Conservation (phyloP, 2,888 invertebrate genomes). For the Rotaria macrura region DNA sequence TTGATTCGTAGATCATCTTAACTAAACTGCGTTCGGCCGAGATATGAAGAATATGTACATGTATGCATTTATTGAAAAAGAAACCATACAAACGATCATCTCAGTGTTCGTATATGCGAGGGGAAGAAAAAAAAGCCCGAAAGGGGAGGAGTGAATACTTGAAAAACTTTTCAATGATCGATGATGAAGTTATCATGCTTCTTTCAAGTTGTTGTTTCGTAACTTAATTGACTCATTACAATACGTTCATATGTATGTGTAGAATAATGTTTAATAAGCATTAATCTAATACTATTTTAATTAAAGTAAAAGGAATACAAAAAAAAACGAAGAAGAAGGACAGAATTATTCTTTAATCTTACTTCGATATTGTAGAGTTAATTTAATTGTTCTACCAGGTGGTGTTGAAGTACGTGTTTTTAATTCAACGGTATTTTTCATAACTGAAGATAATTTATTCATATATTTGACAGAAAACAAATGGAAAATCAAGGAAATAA, state of each 20-base stretch:
- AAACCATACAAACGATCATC: not conserved
- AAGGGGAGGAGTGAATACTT: not conserved
- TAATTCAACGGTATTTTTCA: not conserved
- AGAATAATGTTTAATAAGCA: not conserved
- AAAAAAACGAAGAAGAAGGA: not conserved
- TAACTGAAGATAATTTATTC: not conserved
- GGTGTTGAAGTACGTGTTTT: not conserved
- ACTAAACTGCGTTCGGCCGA: not conserved
- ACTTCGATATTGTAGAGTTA: not conserved
- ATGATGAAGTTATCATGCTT: not conserved
- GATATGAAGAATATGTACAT: not conserved
- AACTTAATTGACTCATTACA: not conserved
- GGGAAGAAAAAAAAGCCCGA: not conserved
- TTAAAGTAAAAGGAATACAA: no score
- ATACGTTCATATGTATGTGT: not conserved
- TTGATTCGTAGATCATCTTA: not conserved
- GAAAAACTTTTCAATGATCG: not conserved
- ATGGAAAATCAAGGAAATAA: no score
- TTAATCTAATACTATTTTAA: no score
- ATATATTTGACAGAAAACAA: not conserved
- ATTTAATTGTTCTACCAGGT: not conserved
- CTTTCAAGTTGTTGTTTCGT: not conserved
- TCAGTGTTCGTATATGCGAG: not conserved
- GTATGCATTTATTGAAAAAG: not conserved
- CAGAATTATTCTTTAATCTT: not conserved